phyloP scores from a whole-genome alignment of 2,888 invertebrate species.

The Luperina testacea region DNA sequence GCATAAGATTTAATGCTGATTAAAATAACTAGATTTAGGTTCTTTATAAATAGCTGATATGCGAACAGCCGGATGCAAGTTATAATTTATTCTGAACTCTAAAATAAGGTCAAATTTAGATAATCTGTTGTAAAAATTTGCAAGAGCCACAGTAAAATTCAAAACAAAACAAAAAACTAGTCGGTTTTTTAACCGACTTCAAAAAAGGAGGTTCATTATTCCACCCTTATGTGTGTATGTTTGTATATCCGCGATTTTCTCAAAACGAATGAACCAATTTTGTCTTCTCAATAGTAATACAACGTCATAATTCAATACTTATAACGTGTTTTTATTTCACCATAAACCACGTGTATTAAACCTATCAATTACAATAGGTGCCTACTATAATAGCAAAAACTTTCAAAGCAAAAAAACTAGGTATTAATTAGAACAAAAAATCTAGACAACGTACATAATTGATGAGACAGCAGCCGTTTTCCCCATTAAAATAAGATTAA shows the following conservation, averaged over 20 bases:
- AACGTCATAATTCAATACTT: no score
- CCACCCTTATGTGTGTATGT: no score
- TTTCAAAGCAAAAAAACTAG: background rate
- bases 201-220: no score
- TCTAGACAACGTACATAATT: background rate
- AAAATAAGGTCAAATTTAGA: background rate
- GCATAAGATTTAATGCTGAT: background rate
- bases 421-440: background rate
- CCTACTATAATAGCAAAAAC: background rate
- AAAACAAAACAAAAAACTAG: no score
- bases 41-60: background rate
- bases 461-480: background rate
- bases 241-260: no score
- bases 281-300: no score
- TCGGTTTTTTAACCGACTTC: no score
- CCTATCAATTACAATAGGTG: background rate
- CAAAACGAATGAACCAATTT: no score
- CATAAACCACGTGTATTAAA: background rate
- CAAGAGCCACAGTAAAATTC: no score
- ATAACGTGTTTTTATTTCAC: background rate
- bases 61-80: background rate
- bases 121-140: background rate
- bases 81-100: background rate
- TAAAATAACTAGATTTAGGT: background rate
- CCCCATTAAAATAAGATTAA: constrained; percentile 12